Evolutionary conservation across 2,888 invertebrate genomes (phyloP).

Genomic region (Fissipunctia ypsillon): DNA sequence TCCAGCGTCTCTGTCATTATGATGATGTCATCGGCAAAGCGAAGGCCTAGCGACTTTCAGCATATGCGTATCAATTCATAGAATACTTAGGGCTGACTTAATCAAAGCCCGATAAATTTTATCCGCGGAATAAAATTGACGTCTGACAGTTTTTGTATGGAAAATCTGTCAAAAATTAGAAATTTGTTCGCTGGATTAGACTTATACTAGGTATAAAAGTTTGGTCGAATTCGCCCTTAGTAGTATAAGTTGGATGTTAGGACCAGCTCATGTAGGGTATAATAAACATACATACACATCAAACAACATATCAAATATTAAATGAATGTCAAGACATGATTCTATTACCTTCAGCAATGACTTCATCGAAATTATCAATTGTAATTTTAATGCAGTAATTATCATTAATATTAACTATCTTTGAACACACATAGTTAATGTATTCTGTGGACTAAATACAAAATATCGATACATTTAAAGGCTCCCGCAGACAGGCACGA

Average conservation of each 20-base stretch:
- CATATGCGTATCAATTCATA: neutral
- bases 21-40: too few species aligned
- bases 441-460: conserved; percentile 57
- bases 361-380: conserved; percentile 52
- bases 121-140: too few species aligned
- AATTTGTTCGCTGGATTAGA: too few species aligned
- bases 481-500: neutral
- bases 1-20: too few species aligned
- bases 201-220: too few species aligned
- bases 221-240: too few species aligned
- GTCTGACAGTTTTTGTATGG: too few species aligned
- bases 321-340: conserved; percentile 4
- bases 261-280: neutral
- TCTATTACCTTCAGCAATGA: conserved; percentile 43
- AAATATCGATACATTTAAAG: conserved; percentile 60
- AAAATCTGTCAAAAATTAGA: too few species aligned
- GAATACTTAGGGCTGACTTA: too few species aligned
- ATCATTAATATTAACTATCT: conserved; percentile 53
- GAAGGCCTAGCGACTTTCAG: too few species aligned
- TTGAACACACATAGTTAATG: conserved; percentile 42
- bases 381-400: conserved; percentile 60
- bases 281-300: neutral
- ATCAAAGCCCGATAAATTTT: too few species aligned
- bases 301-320: neutral
- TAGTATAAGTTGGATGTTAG: too few species aligned